Base-by-base conservation (phyloP, 2,113 vertebrate species). In the Microcebus murinus region DNA sequence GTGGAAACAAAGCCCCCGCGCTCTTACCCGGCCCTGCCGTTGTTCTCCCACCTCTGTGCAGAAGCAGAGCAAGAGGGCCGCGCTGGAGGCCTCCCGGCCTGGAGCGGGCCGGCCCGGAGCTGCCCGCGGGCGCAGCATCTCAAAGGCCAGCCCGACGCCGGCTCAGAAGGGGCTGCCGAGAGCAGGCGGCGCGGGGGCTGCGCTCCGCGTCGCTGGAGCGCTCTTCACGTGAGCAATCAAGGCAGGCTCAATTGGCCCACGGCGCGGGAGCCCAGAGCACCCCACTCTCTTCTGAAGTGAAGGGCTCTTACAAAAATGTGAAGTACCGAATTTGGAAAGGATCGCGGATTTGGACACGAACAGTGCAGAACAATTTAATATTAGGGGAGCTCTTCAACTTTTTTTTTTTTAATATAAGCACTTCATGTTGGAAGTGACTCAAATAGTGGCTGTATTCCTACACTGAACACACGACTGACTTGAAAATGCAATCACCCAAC, bases 211-310 rank as follows among this genome's bases (percentile, higher is more conserved):
- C 42, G 81, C 97, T 98, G 92, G 91, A 98, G 98, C 93, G 61
- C 97, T 96, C 98, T 98, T 97, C 98, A 98, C 95, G 95, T 90
- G 97, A 97, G 94, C 97, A 94, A 98, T 98, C 80, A 86, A 98
- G 97, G 96, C 98, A 97, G 94, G 95, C 97, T 98, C 97, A 98
- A 98, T 97, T 97, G 97, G 96, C 95, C 97, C 97, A 52, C 39
- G 57, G 86, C 92, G 76, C 92, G 39, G 0, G 0, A 98, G 97
- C 96, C 98, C 97, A 98, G 90, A 98, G 97, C 81, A 98, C 90
- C 79, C 97, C 97, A 97, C 96, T 98, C 95, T 98, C 96, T 98
- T 97, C 97, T 96, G 95, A 98, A 98, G 97, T 98, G 97, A 98
- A 99, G 98, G 95, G 96, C 98, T 98, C 98, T 98, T 90, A 68